Base-by-base conservation (phyloP, 2,797 vertebrate genomes). In the Meda fulgida region DNA sequence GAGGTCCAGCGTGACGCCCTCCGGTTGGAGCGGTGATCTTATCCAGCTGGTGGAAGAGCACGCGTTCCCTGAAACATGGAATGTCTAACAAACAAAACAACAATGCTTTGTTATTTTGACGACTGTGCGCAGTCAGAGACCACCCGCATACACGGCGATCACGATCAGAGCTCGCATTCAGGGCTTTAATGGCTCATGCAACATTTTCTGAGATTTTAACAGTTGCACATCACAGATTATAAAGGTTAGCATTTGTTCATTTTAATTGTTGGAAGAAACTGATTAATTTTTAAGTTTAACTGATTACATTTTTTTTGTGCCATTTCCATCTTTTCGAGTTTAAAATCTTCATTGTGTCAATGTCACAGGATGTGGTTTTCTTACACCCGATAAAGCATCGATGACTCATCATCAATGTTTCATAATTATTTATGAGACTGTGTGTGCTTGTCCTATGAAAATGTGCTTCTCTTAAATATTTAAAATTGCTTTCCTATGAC, bases 21-120 rank as follows among this genome's bases (percentile, higher is more conserved):
- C 36, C 9, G 51, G 65, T 48, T 60, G 80, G 67, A 82, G 13
- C 70, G 6, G 72, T 72, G 73, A 78, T 70, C 31, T 78, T 69
- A 77, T 75, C 81, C 43, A 51, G 72, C 40, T 31, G 43, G n/a
- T 3, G 7, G 46, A 31, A 51, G 26, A 75, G 29, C 46, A 23
- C 48, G 4, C 16, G n/a, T 3, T 6, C 58, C 13, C 26, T 29
- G 6, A 43, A 75, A 46, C 58, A 31, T 6, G 38, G 40, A 66
- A 65, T 31, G 58, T 65, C 58, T 14, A 51, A 23, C 58, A 79
- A 79, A 78, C 75, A 40, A 40, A 78, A 66, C 21, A 80, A 51
- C 60, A 51, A 8, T 6, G 2, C 55, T 46, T 65, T 78, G 58
- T 46, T 46, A n/a, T 65, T 65, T 48, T 46, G 26, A 65, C 6